Evolutionary conservation across 2,797 vertebrate genomes (phyloP), one percentile per base, ranked within the genome.

Genomic region (Lepus townsendii): DNA sequence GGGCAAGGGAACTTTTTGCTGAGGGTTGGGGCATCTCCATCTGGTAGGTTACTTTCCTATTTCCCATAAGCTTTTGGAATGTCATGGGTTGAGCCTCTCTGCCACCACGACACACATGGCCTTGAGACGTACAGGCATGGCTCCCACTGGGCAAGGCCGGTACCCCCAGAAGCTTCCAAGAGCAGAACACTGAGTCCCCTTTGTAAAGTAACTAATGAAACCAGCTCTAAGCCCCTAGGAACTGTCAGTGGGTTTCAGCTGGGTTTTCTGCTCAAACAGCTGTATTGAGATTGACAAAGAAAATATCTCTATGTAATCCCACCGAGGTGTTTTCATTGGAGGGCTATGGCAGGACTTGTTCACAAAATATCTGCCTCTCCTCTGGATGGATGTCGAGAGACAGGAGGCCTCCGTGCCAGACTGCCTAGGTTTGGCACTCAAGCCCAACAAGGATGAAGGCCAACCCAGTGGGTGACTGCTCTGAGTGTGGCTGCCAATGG

Each of bases 311-410:
- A 90, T 68, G 92, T 91, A 96, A 97, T 97, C 97, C 97, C 77
- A 83, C 94, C 0, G 95, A 86, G 96, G 97, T 98, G 96, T 98
- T 98, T 98, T 98, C 97, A 65, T 98, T 98, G 98, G 97, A 98
- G 96, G 95, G 80, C 96, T 84, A 52, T 1, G 3, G 96, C 96
- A 97, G 94, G 96, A 57, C 97, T 97, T 94, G 97, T 97, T 98
- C 97, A 95, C 96, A 97, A 97, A 98, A 93, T 96, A 97, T 96
- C 97, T 98, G 96, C 98, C 98, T 97, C 97, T 97, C 95, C 97
- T 98, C 87, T 96, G 98, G 98, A 98, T 96, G 94, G 98, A 72
- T 97, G 96, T 96, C 0, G 52, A 97, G 97, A 97, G 97, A 98
- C 98, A 97, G 96, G 86, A 95, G 32, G 88, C 95, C 65, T 83